phyloP scores from a whole-genome alignment of 1,140 invertebrate species.

The Leptonema lineaticorne region DNA sequence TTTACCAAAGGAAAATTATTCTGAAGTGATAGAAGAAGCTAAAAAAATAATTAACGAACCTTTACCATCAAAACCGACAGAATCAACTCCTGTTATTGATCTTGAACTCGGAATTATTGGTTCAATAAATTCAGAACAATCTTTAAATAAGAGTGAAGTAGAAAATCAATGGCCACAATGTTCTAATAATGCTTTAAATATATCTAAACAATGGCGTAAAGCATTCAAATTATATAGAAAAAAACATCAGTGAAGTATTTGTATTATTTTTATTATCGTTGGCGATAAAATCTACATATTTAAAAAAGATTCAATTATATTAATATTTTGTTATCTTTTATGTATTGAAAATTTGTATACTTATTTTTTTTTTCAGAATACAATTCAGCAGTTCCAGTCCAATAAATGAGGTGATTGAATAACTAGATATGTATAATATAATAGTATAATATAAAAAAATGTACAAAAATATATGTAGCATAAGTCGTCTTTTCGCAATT shows the following conservation, averaged over 20 bases:
- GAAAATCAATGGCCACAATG: slow-evolving; percentile 23
- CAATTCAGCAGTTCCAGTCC: too few relatives aligned
- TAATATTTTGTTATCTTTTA: background rate
- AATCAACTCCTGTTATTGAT: slow-evolving; percentile 35
- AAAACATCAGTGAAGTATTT: background rate
- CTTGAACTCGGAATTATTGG: slow-evolving; percentile 36
- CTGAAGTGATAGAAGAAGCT: slow-evolving; percentile 12
- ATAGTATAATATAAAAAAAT: too few relatives aligned
- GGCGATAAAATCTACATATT: background rate
- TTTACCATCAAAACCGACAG: slow-evolving; percentile 33
- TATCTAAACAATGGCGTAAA: slow-evolving; percentile 36
- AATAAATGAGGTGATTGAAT: too few relatives aligned
- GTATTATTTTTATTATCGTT: background rate
- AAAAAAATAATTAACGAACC: slow-evolving; percentile 31
- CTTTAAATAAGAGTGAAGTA: background rate
- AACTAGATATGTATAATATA: too few relatives aligned
- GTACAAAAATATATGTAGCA: too few relatives aligned
- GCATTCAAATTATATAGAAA: slow-evolving; percentile 39
- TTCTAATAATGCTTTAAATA: slow-evolving; percentile 26
- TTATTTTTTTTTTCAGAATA: background rate
- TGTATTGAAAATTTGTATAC: background rate
- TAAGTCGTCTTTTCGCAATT: too few relatives aligned
- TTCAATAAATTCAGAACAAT: background rate
- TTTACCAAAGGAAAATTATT: background rate
- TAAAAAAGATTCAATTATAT: background rate